These are phyloP conservation scores for Drosophila mimetica DNA, from an alignment of 2,888 invertebrate genomes.

Conservation along the genomic window DNA sequence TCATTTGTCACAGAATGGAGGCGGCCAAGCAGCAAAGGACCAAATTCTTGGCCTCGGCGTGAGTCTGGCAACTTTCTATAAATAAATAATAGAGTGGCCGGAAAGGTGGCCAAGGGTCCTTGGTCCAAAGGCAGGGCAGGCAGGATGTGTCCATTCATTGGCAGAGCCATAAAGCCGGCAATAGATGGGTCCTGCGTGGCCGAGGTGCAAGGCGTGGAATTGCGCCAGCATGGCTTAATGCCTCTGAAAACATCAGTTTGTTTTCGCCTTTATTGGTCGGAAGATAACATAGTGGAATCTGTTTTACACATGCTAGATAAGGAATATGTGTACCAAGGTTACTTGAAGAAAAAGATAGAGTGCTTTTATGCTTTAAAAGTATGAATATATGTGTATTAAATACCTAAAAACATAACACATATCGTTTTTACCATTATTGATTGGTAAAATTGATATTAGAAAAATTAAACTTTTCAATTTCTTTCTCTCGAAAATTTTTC, in stretches of 20 bases:
- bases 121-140: not conserved
- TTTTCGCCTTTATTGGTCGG: not conserved
- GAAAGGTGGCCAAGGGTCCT: slow-evolving; percentile 30
- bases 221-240: slow-evolving; percentile 10
- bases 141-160: slow-evolving; percentile 37
- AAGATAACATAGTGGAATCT: slow-evolving; percentile 1
- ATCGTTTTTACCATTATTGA: too few relatives aligned
- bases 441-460: too few relatives aligned
- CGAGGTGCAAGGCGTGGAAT: slow-evolving; percentile 15
- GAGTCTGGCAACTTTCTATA: slow-evolving; percentile 54
- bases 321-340: not conserved
- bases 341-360: not conserved
- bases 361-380: too few relatives aligned
- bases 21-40: slow-evolving; percentile 58
- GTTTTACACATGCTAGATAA: not conserved
- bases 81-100: slow-evolving; percentile 66
- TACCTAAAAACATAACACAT: too few relatives aligned
- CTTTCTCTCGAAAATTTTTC: too few relatives aligned
- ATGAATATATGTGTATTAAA: too few relatives aligned
- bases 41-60: slow-evolving; percentile 14
- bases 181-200: slow-evolving; percentile 22
- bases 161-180: slow-evolving; percentile 34
- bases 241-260: slow-evolving; percentile 8
- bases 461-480: too few relatives aligned
- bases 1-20: slow-evolving; percentile 70